Percentiles rank a stretch among this genome's conserved stretches.
Evolutionary conservation across 1,140 invertebrate species (phyloP).

Genomic region (Lasioglossum albipes): DNA sequence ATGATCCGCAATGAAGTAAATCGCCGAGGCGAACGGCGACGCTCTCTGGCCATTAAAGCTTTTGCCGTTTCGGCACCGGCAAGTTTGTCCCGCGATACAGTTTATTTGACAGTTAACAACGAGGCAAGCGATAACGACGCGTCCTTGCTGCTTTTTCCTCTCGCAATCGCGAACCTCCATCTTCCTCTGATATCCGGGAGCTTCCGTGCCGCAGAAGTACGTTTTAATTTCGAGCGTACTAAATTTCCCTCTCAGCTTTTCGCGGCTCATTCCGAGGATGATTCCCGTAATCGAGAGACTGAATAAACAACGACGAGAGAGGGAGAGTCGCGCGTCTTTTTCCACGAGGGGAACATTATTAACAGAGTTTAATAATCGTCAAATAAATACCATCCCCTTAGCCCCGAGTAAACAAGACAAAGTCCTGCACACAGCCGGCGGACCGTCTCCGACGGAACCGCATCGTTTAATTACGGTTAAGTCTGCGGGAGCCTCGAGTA

Average conservation of each 20-base stretch:
- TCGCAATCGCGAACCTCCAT: background rate
- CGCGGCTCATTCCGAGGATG: too few species aligned
- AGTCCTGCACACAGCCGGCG: too few species aligned
- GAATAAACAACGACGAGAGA: too few species aligned
- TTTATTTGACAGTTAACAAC: constrained; percentile 15
- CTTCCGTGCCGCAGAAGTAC: too few species aligned
- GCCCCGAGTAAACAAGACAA: background rate
- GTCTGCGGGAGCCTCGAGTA: constrained; percentile 13
- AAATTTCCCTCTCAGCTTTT: too few species aligned
- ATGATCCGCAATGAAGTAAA: constrained; percentile 43
- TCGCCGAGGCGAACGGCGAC: background rate
- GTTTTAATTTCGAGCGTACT: too few species aligned
- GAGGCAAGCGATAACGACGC: constrained; percentile 9
- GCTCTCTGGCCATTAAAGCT: constrained; percentile 12
- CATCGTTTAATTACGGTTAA: constrained; percentile 38
- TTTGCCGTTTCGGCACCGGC: background rate
- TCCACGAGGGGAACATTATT: background rate
- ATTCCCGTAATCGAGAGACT: too few species aligned
- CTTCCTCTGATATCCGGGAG: too few species aligned
- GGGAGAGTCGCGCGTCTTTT: background rate
- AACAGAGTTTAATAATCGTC: background rate
- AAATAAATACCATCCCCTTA: background rate
- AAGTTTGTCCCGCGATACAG: constrained; percentile 10
- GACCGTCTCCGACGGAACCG: background rate
- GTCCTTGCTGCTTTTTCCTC: background rate